Conservation (phyloP, 2,797 vertebrate species). For the Rhabdomys pumilio region DNA sequence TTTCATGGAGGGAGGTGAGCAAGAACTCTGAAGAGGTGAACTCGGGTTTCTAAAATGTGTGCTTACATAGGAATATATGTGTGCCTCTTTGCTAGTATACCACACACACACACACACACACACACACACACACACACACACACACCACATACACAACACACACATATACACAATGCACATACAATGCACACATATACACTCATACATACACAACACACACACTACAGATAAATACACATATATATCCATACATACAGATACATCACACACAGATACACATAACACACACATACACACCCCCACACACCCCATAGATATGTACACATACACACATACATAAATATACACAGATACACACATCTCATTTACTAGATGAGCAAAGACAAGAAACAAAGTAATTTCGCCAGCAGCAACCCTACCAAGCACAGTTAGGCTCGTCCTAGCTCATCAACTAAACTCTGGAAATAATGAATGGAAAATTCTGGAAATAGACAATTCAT, state of each 20-base stretch:
- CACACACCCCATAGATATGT: not conserved
- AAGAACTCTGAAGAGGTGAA: not conserved
- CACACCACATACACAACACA: not conserved
- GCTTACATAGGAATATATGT: not conserved
- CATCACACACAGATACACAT: not conserved
- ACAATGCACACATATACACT: not conserved
- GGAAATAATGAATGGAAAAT: not conserved
- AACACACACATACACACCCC: too few relatives aligned
- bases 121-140: not conserved
- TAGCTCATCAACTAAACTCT: not conserved
- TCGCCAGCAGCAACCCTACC: too few relatives aligned
- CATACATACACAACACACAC: too few relatives aligned
- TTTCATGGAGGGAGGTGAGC: not conserved
- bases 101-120: not conserved
- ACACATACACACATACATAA: not conserved
- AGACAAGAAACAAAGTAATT: rapidly evolving
- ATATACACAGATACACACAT: not conserved
- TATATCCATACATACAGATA: too few relatives aligned
- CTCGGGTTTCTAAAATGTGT: not conserved
- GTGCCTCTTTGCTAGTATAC: not conserved
- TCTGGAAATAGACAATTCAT: not conserved
- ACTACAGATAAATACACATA: not conserved
- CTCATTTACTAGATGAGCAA: too few relatives aligned
- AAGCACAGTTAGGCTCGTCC: too few relatives aligned
- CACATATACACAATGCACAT: too few relatives aligned